Evolutionary conservation across 1,140 invertebrate species (phyloP), one percentile per base, ranked within the genome.

Genomic region (Drosophila seguyi): DNA sequence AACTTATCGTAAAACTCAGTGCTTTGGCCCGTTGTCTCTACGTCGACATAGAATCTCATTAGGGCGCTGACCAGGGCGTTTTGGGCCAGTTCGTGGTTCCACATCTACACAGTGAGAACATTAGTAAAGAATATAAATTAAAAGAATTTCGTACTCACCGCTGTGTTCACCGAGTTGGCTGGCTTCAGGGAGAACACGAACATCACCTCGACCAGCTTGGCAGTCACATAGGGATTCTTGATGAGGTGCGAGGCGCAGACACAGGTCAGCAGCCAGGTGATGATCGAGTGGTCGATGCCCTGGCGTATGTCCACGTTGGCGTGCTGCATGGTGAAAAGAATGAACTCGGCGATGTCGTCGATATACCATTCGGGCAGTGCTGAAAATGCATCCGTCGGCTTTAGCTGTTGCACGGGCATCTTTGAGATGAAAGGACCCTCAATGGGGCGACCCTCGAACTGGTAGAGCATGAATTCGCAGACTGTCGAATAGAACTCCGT

Each of bases 1-100:
- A 99, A 99, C 94, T 99, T 99, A 93, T 99, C 99, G 92, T 99
- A 99, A 93, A 99, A 99, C 93, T 99, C 99, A 42, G 97, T 98
- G 92, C 97, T 98, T 55, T 99, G 97, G 22, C 99, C 99, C 13
- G 98, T 99, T 4, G 98, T 98, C 94, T 99, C 99, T 39, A 99
- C 98, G 91, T 99, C 98, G 81, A 98, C 98, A 93, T 99, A 99
- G 93, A 99, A 99, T 93, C 98, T 98, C 97, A 99, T 99, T 1
- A 99, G 94, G 18, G 97, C 96, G 56, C 97, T 96, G 0, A 98
- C 97, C 39, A 99, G 93, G 65, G 95, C 94, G 13, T 95, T 95
- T 75, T 97, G 95, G 3, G 98, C 97, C 77, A 99, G 95, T 39
- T 96, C 96, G 93, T 99, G 97, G 44, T 96, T 95, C 95, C 99